Percentiles rank a stretch among this genome's conserved stretches.
phyloP scores from a whole-genome alignment of 2,113 vertebrate species.

The Collichthys lucidus region DNA sequence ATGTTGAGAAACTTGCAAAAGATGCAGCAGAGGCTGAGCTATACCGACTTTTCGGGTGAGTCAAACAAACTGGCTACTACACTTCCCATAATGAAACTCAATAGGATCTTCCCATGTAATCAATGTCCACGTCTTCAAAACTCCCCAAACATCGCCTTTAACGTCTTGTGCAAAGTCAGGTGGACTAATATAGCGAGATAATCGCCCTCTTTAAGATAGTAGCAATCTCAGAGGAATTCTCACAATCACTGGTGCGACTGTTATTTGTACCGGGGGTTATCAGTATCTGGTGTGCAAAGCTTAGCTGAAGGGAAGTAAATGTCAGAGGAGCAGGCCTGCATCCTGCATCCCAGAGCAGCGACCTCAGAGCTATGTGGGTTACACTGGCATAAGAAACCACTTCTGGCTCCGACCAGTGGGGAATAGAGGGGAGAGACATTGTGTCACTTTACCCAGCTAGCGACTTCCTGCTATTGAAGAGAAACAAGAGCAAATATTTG shows the following conservation, averaged over 20 bases:
- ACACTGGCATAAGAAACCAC: conserved; percentile 16
- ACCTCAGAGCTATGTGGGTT: conserved; percentile 16
- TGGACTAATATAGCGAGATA: background rate
- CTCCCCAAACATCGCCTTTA: background rate
- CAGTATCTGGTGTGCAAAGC: conserved; percentile 22
- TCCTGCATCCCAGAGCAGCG: conserved; percentile 36
- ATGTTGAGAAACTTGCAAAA: background rate
- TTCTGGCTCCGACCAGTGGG: conserved; percentile 6
- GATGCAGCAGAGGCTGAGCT: background rate
- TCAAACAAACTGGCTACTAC: background rate
- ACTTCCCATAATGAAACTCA: background rate
- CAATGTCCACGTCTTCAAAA: background rate
- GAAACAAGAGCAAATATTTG: conserved; percentile 51
- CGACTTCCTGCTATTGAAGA: conserved; percentile 69
- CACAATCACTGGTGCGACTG: background rate
- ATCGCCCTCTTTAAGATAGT: background rate
- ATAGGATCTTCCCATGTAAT: background rate
- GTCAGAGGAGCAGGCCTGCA: conserved; percentile 29
- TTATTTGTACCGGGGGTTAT: conserved; percentile 11
- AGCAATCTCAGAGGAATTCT: background rate
- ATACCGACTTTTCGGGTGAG: background rate
- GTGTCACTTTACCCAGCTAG: conserved; percentile 50
- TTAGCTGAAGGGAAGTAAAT: conserved; percentile 21
- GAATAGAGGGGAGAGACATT: conserved; percentile 19
- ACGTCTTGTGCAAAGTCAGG: background rate